Base-by-base conservation (phyloP, 2,888 invertebrate species). In the Spodoptera picta region DNA sequence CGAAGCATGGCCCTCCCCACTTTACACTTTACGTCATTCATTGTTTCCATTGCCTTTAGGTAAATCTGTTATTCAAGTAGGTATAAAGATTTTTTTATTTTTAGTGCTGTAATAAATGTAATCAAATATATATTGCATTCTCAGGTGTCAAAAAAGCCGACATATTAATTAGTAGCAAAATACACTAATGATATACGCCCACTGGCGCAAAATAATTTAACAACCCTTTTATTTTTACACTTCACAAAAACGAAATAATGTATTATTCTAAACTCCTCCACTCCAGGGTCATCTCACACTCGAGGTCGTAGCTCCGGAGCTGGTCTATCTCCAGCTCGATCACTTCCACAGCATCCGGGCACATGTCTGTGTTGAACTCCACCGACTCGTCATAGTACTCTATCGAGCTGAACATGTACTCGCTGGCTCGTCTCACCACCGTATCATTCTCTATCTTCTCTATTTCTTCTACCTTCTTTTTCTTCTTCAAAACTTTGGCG, bases 361-460 rank as follows among this genome's bases (percentile, higher is more conserved):
- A 93, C 1, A 57, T 0, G 0, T 53, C 4, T 0, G 19, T 44
- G 11, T 87, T 80, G 49, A 92, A 91, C 2, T 84, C 83, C 0
- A 72, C 56, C 0, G 67, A 50, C 3, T 92, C 92, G 12, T 92
- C 93, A 46, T 92, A 91, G 65, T 93, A 93, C 65, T 93, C 93
- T 0, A 83, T 66, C 0, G 92, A 90, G 61, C 91, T 91, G 45
- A 92, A 92, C 72, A 86, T 76, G 58, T 94, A 93, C 12, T 92
- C 92, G 23, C 83, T 82, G 0, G 76, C 79, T 6, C 90, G 81
- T 42, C 90, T 82, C 4, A 23, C 65, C 12, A 43, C 56, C 64
- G 55, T 76, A 65, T 60, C 67, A 60, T 73, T 80, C 72, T 53
- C 69, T 12, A 24, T 27, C 56, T 51, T 72, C 65, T 48, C 14